Conservation (phyloP, 2,113 vertebrate genomes). For the Orientallactaga bullata region DNA sequence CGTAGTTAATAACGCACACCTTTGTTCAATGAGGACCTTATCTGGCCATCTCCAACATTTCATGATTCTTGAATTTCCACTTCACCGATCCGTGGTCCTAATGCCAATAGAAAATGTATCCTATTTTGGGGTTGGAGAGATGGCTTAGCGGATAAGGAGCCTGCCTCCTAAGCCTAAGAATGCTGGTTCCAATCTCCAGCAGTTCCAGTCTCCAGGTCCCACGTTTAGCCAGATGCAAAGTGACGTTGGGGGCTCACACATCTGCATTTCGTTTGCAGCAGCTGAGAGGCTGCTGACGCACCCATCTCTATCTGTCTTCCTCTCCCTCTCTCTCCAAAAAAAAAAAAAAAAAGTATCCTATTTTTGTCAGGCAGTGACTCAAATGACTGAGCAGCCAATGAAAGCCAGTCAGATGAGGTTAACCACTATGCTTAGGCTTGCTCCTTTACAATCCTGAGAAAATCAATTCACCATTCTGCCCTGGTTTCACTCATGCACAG, state of each 20-base stretch:
- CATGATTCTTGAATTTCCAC: not conserved
- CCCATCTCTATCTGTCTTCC: too few species aligned
- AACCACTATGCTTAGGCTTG: not conserved
- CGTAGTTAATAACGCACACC: not conserved
- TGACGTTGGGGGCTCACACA: too few species aligned
- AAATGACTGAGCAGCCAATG: not conserved
- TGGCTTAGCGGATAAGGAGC: too few species aligned
- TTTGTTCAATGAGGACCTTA: not conserved
- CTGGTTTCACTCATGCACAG: not conserved
- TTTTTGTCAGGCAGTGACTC: not conserved
- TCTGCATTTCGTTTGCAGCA: too few species aligned
- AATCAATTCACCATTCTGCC: slow-evolving; percentile 41
- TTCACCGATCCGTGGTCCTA: not conserved
- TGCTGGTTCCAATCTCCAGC: too few species aligned
- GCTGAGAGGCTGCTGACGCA: too few species aligned
- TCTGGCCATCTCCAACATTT: not conserved
- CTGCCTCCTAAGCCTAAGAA: too few species aligned
- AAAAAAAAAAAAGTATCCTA: too few species aligned
- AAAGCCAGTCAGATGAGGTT: not conserved
- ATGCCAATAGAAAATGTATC: not conserved
- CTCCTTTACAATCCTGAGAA: not conserved
- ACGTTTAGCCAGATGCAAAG: too few species aligned
- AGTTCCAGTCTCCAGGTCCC: too few species aligned
- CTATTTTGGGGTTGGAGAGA: too few species aligned
- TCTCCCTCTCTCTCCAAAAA: too few species aligned